Base-by-base conservation (phyloP, 2,888 invertebrate genomes). In the Cylindroiulus punctatus region DNA sequence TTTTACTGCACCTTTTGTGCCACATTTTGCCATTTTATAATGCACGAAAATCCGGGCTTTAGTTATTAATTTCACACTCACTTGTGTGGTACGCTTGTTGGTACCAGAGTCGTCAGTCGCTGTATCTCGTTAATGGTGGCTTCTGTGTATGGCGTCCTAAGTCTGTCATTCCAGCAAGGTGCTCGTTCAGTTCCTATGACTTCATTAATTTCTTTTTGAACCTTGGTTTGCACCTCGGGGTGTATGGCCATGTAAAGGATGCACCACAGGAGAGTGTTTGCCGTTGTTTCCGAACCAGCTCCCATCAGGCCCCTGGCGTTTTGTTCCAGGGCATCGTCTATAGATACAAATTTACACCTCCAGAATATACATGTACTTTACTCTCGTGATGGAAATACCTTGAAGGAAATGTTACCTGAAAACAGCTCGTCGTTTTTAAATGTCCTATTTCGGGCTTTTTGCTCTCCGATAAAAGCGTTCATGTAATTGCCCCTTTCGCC, bases 231-330 rank as follows among this genome's bases (percentile, higher is more conserved):
- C 14, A 87, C 57, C 47, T 87, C 40, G 2, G 86, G 87, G n/a
- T 87, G 0, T 26, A 36, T 19, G 8, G 44, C 47, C 84, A 87
- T 52, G 76, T 83, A 87, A 19, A 87, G 40, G 47, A 87, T 44
- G 14, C 52, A 36, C 87, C 87, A 87, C 0, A 83, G n/a, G 19
- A 87, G 44, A 8, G 87, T 87, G 30, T 81, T 87, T 8, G 85
- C 12, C 19, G 87, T 87, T 5, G 87, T 87, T 52, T 87, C 85
- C 10, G 85, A 42, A 19, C 87, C 87, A 52, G 83, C 87, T 22
- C 26, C 65, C 30, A 87, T 82, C 30, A 86, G 12, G 5, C 22
- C 40, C 40, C 85, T 32, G 0, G 17, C 1, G 30, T 57, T 85
- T 1, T 57, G 32, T n/a, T 36, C 36, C 14, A 85, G 14, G 10